Evolutionary conservation across 2,113 vertebrate genomes (phyloP), one percentile per base, ranked within the genome.

Genomic region (Aegithalos caudatus): DNA sequence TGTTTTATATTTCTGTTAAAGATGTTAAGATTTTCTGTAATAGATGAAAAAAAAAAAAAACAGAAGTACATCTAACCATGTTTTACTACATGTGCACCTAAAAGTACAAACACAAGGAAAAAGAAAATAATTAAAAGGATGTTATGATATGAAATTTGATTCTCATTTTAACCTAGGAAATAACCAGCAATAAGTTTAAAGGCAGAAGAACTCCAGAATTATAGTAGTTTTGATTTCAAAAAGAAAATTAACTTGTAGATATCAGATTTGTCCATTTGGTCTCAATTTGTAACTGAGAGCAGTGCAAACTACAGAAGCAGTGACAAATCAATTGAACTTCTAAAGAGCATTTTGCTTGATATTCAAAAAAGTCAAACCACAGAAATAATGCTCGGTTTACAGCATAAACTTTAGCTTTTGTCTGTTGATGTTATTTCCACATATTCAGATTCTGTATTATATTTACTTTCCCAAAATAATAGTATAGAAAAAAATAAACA

Each of bases 211-310:
- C 22, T 37, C 56, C 35, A 79, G 37, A 71, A 78, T 38, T 78
- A 42, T 4, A 71, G 62, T 27, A 71, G 51, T 48, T 87, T 72
- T 45, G 6, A 54, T 74, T 90, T 92, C 71, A 92, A 74, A 85
- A 82, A 61, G 74, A 42, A 77, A 78, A 93, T 67, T 81, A 81
- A 84, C 51, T 91, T 71, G 28, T 56, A 94, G 57, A 28, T 83
- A 77, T 88, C 88, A 80, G 53, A 69, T 88, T 80, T 81, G 23
- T 77, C 77, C 76, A 71, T 88, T 97, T 90, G 88, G 60, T 90
- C 77, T 90, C 45, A 88, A 92, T 93, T 96, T 83, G 79, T 71
- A 95, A 78, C 21, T 40, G 53, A 88, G 40, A 65, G 67, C 67
- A 78, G 70, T 23, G 33, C 28, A 61, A 87, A 69, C 73, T 31